Evolutionary conservation across 2,888 invertebrate genomes (phyloP).

Genomic region (Agelastica alni): DNA sequence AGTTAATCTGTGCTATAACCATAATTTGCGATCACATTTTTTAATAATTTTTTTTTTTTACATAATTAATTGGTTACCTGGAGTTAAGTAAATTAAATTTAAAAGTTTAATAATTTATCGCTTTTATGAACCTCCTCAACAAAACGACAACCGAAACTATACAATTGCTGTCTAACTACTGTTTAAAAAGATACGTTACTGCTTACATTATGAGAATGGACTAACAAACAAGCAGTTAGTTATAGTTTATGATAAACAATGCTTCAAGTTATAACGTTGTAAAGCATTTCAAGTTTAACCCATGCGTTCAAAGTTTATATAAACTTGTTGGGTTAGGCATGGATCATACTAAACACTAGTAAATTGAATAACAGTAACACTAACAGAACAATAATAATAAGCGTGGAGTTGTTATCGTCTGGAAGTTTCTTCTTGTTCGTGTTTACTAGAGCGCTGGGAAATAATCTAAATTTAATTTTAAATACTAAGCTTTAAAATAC

Average conservation of each 20-base stretch:
- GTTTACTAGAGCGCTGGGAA: neutral
- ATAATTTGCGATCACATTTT: too few species aligned
- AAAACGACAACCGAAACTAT: neutral
- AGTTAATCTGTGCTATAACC: too few species aligned
- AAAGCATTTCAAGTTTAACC: neutral
- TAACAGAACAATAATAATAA: slow-evolving; percentile 3
- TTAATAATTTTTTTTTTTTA: too few species aligned
- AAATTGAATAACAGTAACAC: slow-evolving; percentile 1
- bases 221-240: slow-evolving; percentile 3
- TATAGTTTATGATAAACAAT: slow-evolving; percentile 1
- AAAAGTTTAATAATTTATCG: too few species aligned
- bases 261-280: neutral
- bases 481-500: too few species aligned
- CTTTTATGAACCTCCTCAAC: neutral
- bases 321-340: slow-evolving; percentile 1
- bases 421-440: neutral
- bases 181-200: slow-evolving; percentile 1
- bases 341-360: neutral
- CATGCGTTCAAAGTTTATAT: neutral
- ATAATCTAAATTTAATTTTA: neutral
- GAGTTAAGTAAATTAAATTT: too few species aligned
- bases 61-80: too few species aligned
- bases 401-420: neutral
- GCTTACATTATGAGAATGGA: neutral
- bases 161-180: neutral